phyloP scores from a whole-genome alignment of 35 echinoderm and acorn worm species.

The Diadema setosum region DNA sequence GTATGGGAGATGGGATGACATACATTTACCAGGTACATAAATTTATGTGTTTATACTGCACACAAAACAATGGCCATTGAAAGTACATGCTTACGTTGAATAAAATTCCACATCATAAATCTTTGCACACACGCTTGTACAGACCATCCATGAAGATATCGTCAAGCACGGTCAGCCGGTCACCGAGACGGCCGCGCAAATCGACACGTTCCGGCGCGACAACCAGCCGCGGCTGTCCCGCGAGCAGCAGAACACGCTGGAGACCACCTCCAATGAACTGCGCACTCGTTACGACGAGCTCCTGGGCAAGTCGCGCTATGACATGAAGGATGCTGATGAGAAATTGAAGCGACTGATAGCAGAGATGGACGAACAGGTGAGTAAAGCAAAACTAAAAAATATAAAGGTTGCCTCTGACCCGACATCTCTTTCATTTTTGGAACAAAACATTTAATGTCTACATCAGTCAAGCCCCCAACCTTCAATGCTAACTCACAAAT shows the following conservation, averaged over 20 bases:
- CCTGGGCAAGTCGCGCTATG: constrained; percentile 22
- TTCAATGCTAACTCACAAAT: too few relatives aligned
- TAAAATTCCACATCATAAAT: too few relatives aligned
- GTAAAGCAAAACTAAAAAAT: too few relatives aligned
- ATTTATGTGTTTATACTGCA: too few relatives aligned
- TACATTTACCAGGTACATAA: too few relatives aligned
- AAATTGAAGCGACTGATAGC: constrained; percentile 40
- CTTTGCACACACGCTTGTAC: too few relatives aligned
- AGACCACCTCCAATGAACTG: constrained; percentile 48
- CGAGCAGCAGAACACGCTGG: constrained; percentile 46
- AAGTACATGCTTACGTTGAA: too few relatives aligned
- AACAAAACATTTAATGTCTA: not conserved
- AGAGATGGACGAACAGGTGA: constrained; percentile 80
- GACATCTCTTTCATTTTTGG: too few relatives aligned
- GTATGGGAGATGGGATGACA: too few relatives aligned
- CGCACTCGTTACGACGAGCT: constrained; percentile 60
- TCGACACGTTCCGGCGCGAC: constrained; percentile 60
- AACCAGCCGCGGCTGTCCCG: constrained; percentile 47
- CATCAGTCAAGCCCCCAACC: not conserved
- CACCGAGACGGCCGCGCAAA: constrained; percentile 26
- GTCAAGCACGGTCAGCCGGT: constrained; percentile 66
- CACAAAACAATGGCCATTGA: too few relatives aligned
- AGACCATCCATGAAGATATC: constrained; percentile 66
- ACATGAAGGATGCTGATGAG: constrained; percentile 29
- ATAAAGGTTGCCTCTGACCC: too few relatives aligned